A percentile compares a stretch with the other conserved stretches of the same genome.
Evolutionary conservation across 2,888 invertebrate species (phyloP).

Genomic region (Drosophila suboccidentalis): DNA sequence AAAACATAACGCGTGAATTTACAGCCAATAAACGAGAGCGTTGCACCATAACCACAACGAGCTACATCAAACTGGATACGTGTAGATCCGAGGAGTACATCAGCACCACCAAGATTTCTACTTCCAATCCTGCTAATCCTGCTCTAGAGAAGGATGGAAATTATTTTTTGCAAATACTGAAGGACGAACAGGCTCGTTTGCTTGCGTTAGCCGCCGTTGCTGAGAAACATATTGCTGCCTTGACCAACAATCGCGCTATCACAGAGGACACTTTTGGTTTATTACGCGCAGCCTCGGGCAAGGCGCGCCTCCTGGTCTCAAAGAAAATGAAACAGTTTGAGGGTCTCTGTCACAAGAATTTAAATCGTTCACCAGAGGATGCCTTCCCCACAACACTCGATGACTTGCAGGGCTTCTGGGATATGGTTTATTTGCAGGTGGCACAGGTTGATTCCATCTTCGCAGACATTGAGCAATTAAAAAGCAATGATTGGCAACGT

Average conservation of each 20-base stretch:
- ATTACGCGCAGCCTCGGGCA: conserved; percentile 95
- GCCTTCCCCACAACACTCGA: conserved; percentile 95
- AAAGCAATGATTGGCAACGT: conserved; percentile 89
- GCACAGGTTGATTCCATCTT: conserved; percentile 93
- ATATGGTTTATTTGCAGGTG: conserved; percentile 97
- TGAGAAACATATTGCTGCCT: conserved; percentile 89
- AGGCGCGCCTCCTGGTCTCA: conserved; percentile 94
- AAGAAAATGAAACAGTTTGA: conserved; percentile 98
- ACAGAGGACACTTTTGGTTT: conserved; percentile 93
- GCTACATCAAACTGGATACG: conserved; percentile 78
- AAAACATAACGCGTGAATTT: conserved; percentile 87
- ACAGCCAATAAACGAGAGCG: conserved; percentile 88
- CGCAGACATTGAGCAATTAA: conserved; percentile 89
- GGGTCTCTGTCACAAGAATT: conserved; percentile 90
- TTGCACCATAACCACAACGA: conserved; percentile 69
- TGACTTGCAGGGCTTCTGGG: conserved; percentile 98
- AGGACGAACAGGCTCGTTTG: conserved; percentile 90
- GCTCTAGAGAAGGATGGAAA: conserved; percentile 87
- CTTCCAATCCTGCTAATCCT: background rate
- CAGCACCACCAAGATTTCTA: conserved; percentile 33
- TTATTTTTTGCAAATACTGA: conserved; percentile 91
- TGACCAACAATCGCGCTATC: conserved; percentile 87
- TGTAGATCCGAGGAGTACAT: conserved; percentile 44
- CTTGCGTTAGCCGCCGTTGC: conserved; percentile 89
- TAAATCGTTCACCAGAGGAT: conserved; percentile 90